Conservation (phyloP, 1,140 invertebrate genomes). For the Drosophila tristis region DNA sequence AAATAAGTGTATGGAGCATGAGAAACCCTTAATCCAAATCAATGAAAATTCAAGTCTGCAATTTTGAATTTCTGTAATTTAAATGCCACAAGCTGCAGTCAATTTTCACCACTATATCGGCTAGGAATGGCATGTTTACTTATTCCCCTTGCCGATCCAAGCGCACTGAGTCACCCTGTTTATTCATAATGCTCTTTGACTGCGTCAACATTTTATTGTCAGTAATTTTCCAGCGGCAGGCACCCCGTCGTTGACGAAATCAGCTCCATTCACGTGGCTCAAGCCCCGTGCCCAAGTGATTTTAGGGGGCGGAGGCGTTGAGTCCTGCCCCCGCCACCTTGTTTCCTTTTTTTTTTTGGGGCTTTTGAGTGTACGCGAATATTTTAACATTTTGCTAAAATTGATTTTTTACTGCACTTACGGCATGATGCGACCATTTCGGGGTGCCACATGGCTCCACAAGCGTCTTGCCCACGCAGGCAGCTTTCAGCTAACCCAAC, state of each 20-base stretch:
- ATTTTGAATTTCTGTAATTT: too few relatives aligned
- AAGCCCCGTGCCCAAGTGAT: constrained; percentile 5
- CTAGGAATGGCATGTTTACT: neutral
- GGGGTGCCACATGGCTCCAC: constrained; percentile 49
- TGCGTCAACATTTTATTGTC: constrained; percentile 62
- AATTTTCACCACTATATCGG: too few relatives aligned
- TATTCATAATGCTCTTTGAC: constrained; percentile 39
- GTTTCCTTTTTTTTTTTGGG: constrained; percentile 15
- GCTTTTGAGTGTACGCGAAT: constrained; percentile 31
- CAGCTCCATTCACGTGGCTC: constrained; percentile 35
- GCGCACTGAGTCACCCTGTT: constrained; percentile 35
- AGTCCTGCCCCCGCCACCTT: neutral
- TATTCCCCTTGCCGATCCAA: constrained; percentile 50
- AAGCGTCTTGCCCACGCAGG: neutral
- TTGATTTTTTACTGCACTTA: constrained; percentile 75
- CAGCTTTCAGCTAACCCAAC: neutral
- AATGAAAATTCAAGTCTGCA: too few relatives aligned
- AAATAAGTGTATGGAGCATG: too few relatives aligned
- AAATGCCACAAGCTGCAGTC: too few relatives aligned
- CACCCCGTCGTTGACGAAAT: constrained; percentile 9
- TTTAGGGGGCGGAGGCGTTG: constrained; percentile 1
- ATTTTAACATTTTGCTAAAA: constrained; percentile 70
- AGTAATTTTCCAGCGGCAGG: constrained; percentile 38
- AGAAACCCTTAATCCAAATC: too few relatives aligned
- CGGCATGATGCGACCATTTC: constrained; percentile 59